Conservation (phyloP, 2,888 invertebrate genomes). For the Ctena decussata region DNA sequence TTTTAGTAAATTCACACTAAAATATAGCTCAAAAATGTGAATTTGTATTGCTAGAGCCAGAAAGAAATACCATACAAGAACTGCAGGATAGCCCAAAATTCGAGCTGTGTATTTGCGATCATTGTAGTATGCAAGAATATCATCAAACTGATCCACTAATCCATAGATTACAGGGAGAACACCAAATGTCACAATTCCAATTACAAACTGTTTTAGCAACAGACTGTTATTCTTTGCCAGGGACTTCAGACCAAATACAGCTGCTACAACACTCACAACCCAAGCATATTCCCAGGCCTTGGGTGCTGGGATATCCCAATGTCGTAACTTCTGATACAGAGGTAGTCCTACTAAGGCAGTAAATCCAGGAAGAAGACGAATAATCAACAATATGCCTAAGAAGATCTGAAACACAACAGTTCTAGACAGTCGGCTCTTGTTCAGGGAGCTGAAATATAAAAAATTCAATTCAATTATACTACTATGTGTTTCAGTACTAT, state of each 20-base stretch:
- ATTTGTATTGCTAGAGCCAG: slow-evolving; percentile 95
- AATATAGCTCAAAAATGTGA: slow-evolving; percentile 84
- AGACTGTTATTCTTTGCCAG: slow-evolving; percentile 93
- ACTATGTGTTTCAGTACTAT: too few species aligned
- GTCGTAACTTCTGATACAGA: slow-evolving; percentile 95
- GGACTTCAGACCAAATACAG: slow-evolving; percentile 95
- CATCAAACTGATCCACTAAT: slow-evolving; percentile 93
- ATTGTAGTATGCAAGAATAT: slow-evolving; percentile 93
- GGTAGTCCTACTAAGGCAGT: slow-evolving; percentile 97
- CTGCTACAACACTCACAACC: slow-evolving; percentile 94
- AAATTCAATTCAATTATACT: too few species aligned
- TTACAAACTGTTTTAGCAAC: slow-evolving; percentile 88
- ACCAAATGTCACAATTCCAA: slow-evolving; percentile 92
- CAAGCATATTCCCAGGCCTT: slow-evolving; percentile 98
- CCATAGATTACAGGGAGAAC: slow-evolving; percentile 94
- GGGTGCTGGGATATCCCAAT: slow-evolving; percentile 93
- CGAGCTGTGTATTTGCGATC: slow-evolving; percentile 90
- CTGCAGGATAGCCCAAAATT: slow-evolving; percentile 91
- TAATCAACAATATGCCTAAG: slow-evolving; percentile 95
- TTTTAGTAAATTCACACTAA: slow-evolving; percentile 81
- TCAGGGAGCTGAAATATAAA: slow-evolving; percentile 93
- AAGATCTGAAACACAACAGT: slow-evolving; percentile 97
- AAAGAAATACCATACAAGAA: slow-evolving; percentile 97
- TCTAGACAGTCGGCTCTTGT: slow-evolving; percentile 97
- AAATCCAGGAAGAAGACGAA: slow-evolving; percentile 96